Evolutionary conservation across 1,140 invertebrate genomes (phyloP), one percentile per base, ranked within the genome.

Genomic region (Platyura marginata): DNA sequence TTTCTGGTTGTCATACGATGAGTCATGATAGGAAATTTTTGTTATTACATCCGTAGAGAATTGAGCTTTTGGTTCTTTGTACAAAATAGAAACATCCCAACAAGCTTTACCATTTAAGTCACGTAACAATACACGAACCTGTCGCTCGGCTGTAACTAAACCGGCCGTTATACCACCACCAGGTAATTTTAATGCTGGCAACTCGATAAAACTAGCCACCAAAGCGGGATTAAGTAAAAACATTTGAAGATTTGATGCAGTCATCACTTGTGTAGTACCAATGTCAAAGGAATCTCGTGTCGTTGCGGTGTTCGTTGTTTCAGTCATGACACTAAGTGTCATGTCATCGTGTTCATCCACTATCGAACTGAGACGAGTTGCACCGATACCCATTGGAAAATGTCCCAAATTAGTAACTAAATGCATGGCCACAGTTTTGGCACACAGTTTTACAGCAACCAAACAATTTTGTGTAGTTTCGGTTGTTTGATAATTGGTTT

Each of bases 71-170:
- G 79, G 80, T 48, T 79, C 75, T 54, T 77, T 77, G 56, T 90
- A 89, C 1, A 96, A 65, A 36, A 91, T 81, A 1, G 88, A 87
- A 40, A 85, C 87, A 61, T 96, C 91, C 92, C 92, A 97, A 48
- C 85, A 91, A 40, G 86, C 84, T 65, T 95, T 96, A n/a, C 93
- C 92, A 38, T 84, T 81, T n/a, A 96, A 67, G 64, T 95, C 91
- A 22, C 93, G 69, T 38, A 96, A 63, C 10, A 98, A 68, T 18
- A 95, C 77, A 21, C 92, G 68, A 19, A 94, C 87, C 76, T 67
- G 77, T 51, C 69, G 70, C 46, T 75, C 71, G 10, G 74, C 74
- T 0, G 74, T 75, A 25, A 69, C 62, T 21, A 76, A 47, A 16
- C 74, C 74, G 3, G 80, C 79, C 1, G 85, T 87, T 16, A 85